Evolutionary conservation across 2,797 vertebrate genomes (phyloP).

Genomic region (Crypturellus tataupa): DNA sequence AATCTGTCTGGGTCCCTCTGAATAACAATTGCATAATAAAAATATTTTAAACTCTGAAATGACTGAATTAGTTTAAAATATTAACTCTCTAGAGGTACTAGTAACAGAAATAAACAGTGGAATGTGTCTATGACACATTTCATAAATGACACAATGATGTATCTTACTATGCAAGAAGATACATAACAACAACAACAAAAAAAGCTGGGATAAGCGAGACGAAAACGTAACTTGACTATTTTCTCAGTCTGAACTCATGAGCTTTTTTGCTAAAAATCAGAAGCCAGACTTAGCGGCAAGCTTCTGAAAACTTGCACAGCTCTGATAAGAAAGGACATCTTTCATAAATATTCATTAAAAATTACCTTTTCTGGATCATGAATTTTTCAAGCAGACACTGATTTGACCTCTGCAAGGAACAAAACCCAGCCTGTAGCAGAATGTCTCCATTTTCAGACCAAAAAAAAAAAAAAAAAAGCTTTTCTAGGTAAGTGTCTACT

Average conservation of each 20-base stretch:
- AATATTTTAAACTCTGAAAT: background rate
- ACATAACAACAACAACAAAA: background rate
- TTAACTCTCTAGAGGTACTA: background rate
- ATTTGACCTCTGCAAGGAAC: conserved; percentile 82
- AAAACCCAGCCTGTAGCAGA: conserved; percentile 67
- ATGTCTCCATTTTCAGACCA: conserved; percentile 68
- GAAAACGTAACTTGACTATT: conserved; percentile 62
- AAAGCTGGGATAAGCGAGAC: conserved; percentile 49
- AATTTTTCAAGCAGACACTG: conserved; percentile 84
- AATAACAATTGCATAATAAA: background rate
- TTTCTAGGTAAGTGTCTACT: conserved; percentile 71
- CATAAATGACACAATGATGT: background rate
- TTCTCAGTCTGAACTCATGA: conserved; percentile 53
- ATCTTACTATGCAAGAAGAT: conserved; percentile 33
- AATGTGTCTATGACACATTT: background rate
- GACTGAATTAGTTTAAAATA: conserved; percentile 32
- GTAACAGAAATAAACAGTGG: background rate
- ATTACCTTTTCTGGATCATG: conserved; percentile 86
- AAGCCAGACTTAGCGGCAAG: conserved; percentile 77
- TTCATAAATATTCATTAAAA: conserved; percentile 88
- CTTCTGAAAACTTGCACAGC: conserved; percentile 80
- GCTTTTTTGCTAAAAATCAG: conserved; percentile 74
- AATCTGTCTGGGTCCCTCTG: no score
- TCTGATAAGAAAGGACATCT: conserved; percentile 83
- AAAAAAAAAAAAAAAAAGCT: conserved; percentile 52